phyloP scores from a whole-genome alignment of 2,888 invertebrate species.

The Drosophila mulleri region DNA sequence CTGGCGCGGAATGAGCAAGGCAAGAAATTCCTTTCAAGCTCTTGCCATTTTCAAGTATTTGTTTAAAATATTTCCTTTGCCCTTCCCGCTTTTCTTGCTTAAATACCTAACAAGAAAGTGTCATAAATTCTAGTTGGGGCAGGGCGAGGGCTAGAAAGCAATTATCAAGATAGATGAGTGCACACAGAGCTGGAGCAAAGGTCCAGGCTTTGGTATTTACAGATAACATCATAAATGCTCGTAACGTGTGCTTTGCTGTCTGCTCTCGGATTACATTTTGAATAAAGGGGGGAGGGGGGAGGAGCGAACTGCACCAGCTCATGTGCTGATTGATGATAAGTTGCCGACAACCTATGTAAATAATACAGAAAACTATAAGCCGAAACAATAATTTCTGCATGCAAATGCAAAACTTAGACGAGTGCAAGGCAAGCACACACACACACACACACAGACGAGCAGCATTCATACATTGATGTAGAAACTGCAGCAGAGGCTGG shows the following conservation, averaged over 20 bases:
- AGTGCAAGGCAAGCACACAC: constrained; percentile 4
- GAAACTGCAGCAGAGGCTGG: neutral
- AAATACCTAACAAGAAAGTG: constrained; percentile 2
- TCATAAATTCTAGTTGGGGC: constrained; percentile 17
- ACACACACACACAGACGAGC: constrained; percentile 1
- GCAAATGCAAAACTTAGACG: constrained; percentile 51
- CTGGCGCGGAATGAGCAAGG: constrained; percentile 16
- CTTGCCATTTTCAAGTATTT: neutral
- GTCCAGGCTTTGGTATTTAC: constrained; percentile 18
- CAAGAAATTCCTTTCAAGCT: neutral
- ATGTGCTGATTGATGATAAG: constrained; percentile 69
- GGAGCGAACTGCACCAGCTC: neutral
- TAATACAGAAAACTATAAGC: constrained; percentile 40
- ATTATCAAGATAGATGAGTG: constrained; percentile 24
- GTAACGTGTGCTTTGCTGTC: constrained; percentile 19
- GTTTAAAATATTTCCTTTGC: neutral
- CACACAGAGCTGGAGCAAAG: constrained; percentile 12
- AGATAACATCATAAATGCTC: constrained; percentile 39
- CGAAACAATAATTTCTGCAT: constrained; percentile 24
- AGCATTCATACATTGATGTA: neutral
- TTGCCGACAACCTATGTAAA: constrained; percentile 48
- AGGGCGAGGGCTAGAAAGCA: neutral
- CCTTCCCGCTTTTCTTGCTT: neutral
- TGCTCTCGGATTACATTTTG: constrained; percentile 18
- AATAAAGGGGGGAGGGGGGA: neutral